These are phyloP conservation scores for Nymphalis c-album DNA, from an alignment of 2,888 invertebrate species.

Conservation along the genomic window DNA sequence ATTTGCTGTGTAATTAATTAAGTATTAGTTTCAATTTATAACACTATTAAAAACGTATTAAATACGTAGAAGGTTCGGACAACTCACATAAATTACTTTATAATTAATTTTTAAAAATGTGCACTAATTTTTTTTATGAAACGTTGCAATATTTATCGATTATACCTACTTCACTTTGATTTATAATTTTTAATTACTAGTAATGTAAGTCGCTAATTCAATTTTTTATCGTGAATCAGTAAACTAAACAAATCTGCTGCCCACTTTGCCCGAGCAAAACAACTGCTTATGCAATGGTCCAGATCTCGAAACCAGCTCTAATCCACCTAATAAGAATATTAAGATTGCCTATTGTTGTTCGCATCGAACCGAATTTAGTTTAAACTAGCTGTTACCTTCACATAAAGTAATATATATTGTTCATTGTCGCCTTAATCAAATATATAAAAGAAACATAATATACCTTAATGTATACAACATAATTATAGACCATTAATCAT, in stretches of 20 bases:
- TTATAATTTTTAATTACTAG: neutral
- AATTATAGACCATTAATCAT: neutral
- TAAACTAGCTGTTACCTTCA: neutral
- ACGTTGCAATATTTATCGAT: too few species aligned
- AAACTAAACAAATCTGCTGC: slow-evolving; percentile 54
- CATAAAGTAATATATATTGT: neutral
- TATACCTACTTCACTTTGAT: slow-evolving; percentile 40
- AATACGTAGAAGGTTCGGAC: neutral
- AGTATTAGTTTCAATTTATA: neutral
- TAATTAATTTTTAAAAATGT: too few species aligned
- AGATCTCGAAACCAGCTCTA: slow-evolving; percentile 50
- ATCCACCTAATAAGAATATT: slow-evolving; percentile 38
- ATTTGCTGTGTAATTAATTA: neutral
- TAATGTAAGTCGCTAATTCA: slow-evolving; percentile 54
- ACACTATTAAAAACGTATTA: slow-evolving; percentile 2
- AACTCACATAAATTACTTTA: neutral
- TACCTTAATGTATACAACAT: neutral
- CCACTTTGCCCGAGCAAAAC: slow-evolving; percentile 53
- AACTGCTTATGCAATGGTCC: slow-evolving; percentile 70
- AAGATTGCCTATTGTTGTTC: slow-evolving; percentile 36
- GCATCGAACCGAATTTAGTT: slow-evolving; percentile 19
- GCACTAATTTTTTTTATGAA: too few species aligned
- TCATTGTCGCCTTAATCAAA: neutral
- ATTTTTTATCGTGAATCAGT: slow-evolving; percentile 56
- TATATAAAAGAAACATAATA: neutral